A percentile compares a stretch with the other conserved stretches of the same genome.
phyloP scores from a whole-genome alignment of 2,113 vertebrate species.

The Platysternon megacephalum region DNA sequence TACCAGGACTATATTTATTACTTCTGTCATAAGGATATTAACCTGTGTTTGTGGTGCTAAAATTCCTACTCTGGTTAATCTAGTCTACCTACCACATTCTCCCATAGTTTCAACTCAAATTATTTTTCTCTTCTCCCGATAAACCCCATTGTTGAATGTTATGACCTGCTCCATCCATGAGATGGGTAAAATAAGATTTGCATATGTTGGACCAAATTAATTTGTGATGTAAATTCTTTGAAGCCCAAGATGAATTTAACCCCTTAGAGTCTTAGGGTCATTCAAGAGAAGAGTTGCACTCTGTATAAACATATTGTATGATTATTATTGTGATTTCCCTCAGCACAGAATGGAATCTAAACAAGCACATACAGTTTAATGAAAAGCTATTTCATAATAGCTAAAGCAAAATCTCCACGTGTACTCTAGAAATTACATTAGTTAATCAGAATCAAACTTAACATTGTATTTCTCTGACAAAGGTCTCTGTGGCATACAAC shows the following conservation, averaged over 20 bases:
- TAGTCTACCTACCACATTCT: not conserved
- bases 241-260: not conserved
- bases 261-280: not conserved
- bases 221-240: not conserved
- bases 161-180: not conserved
- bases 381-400: not conserved
- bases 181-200: not conserved
- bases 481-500: not conserved
- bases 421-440: not conserved
- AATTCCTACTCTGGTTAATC: not conserved
- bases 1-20: not conserved
- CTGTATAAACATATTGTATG: rapidly evolving
- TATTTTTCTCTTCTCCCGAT: not conserved
- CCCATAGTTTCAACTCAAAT: not conserved
- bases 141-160: not conserved
- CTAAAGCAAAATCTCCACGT: not conserved
- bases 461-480: not conserved
- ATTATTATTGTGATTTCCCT: not conserved
- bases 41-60: not conserved
- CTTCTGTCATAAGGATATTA: not conserved
- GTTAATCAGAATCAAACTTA: conserved; percentile 4
- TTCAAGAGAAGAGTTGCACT: not conserved
- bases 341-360: not conserved
- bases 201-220: not conserved
- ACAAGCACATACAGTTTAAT: not conserved